Evolutionary conservation across 2,888 invertebrate genomes (phyloP).

Genomic region (Pterobdella sp.): DNA sequence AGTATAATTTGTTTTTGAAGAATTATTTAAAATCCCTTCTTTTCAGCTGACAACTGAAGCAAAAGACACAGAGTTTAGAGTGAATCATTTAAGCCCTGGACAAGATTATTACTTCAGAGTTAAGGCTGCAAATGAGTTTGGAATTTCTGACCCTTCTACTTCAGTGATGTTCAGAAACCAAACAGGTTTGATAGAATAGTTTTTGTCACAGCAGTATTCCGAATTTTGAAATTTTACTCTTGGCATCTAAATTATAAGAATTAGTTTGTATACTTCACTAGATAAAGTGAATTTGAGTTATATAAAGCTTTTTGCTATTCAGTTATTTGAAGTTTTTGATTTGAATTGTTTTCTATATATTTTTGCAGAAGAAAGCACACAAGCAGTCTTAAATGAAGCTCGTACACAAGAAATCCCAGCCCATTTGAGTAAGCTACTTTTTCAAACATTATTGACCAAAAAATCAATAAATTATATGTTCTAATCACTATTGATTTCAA

Average conservation of each 20-base stretch:
- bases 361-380: neutral
- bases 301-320: too few species aligned
- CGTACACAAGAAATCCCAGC: constrained; percentile 21
- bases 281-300: too few species aligned
- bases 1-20: too few species aligned
- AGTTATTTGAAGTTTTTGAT: too few species aligned
- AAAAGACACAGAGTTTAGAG: constrained; percentile 32
- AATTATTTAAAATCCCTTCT: too few species aligned
- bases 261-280: too few species aligned
- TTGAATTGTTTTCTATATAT: too few species aligned
- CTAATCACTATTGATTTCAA: neutral
- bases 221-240: too few species aligned
- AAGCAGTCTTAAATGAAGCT: neutral
- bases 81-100: constrained; percentile 30
- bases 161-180: constrained; percentile 40
- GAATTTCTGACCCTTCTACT: constrained; percentile 90
- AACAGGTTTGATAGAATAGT: constrained; percentile 30
- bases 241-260: too few species aligned
- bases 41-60: constrained; percentile 40
- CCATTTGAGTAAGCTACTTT: constrained; percentile 25
- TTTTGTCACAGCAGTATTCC: too few species aligned
- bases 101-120: constrained; percentile 90
- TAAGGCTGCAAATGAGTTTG: constrained; percentile 89
- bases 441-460: too few species aligned
- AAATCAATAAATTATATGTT: too few species aligned